Evolutionary conservation across 2,797 vertebrate genomes (phyloP).

Genomic region (Scleropages formosus): DNA sequence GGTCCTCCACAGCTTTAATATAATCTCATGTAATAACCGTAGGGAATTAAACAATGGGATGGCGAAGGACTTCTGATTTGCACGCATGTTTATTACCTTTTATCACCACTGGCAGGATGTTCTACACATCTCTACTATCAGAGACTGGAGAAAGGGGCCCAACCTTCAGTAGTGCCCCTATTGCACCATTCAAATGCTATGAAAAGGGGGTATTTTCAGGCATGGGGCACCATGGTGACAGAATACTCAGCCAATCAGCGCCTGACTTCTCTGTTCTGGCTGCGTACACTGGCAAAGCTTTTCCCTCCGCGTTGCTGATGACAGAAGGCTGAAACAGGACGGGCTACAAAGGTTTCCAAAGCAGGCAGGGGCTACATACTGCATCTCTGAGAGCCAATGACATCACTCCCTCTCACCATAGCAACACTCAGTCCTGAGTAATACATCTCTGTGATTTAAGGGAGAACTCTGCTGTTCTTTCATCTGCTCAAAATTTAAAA

Average conservation of each 20-base stretch:
- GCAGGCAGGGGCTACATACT: background rate
- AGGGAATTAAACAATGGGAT: conserved; percentile 18
- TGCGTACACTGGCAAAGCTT: background rate
- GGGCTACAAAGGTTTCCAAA: background rate
- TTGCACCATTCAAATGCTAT: background rate
- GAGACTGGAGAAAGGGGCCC: background rate
- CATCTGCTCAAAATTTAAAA: no score
- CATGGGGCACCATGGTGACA: conserved; percentile 7
- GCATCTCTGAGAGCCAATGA: background rate
- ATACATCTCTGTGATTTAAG: background rate
- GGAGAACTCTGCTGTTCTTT: no score
- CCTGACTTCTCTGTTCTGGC: background rate
- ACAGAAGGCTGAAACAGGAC: background rate
- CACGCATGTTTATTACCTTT: background rate
- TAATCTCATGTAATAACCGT: conserved; percentile 6
- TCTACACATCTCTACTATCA: background rate
- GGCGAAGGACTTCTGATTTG: background rate
- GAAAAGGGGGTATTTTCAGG: background rate
- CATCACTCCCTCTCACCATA: background rate
- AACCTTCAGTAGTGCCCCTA: background rate
- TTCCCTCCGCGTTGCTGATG: background rate
- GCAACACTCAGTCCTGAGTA: background rate
- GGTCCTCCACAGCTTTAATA: conserved; percentile 3
- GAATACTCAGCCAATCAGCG: background rate
- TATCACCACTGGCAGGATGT: background rate